phyloP scores from a whole-genome alignment of 1,140 invertebrate species.

The Bacillus rossius region DNA sequence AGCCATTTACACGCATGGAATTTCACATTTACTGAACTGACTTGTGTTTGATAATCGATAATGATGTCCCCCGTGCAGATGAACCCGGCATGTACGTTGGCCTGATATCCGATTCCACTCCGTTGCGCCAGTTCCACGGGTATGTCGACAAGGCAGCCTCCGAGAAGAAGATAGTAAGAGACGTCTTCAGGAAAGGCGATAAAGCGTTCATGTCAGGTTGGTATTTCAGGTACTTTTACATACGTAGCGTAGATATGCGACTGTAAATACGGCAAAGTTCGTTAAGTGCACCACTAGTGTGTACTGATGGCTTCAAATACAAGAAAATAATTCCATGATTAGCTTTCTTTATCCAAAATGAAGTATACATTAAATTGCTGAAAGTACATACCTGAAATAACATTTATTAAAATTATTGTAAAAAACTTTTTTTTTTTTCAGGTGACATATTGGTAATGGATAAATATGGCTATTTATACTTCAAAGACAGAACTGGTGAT shows the following conservation, averaged over 20 bases:
- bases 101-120: slow-evolving; percentile 53
- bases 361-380: background rate
- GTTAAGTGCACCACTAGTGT: no score
- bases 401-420: background rate
- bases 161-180: slow-evolving; percentile 59
- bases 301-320: no score
- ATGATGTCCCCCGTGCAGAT: slow-evolving; percentile 39
- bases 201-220: slow-evolving; percentile 61
- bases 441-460: slow-evolving; percentile 70
- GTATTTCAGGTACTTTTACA: no score
- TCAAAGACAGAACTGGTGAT: slow-evolving; percentile 68
- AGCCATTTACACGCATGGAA: no score
- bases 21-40: no score
- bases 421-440: slow-evolving; percentile 32
- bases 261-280: no score
- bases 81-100: slow-evolving; percentile 76
- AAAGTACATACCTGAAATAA: no score
- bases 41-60: no score
- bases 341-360: background rate
- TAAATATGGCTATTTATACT: slow-evolving; percentile 67
- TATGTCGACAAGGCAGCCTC: slow-evolving; percentile 61
- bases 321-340: no score
- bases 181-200: slow-evolving; percentile 68
- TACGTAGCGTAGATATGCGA: no score
- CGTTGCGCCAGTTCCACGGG: slow-evolving; percentile 49